These are phyloP conservation scores for Galendromus occidentalis DNA, from an alignment of 1,140 invertebrate species.

Conservation along the genomic window DNA sequence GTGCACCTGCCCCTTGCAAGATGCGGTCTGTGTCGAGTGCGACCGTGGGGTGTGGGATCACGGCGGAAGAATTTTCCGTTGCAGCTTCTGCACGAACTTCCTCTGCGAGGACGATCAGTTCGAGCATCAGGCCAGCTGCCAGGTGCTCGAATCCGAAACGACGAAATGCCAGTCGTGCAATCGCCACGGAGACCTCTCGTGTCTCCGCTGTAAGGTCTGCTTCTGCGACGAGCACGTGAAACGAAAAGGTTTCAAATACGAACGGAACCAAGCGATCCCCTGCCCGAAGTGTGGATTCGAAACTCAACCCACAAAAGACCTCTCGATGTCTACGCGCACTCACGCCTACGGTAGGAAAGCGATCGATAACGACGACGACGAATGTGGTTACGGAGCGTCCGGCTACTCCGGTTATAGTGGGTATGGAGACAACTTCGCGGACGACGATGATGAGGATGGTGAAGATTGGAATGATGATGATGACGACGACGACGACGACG, in stretches of 20 bases:
- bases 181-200: slow-evolving; percentile 77
- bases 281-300: slow-evolving; percentile 86
- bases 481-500: neutral
- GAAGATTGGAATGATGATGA: neutral
- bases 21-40: slow-evolving; percentile 75
- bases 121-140: slow-evolving; percentile 92
- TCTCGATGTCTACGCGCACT: slow-evolving; percentile 58
- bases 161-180: slow-evolving; percentile 91
- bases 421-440: neutral
- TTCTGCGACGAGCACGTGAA: slow-evolving; percentile 91
- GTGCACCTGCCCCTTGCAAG: slow-evolving; percentile 69
- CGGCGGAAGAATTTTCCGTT: slow-evolving; percentile 63
- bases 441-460: neutral
- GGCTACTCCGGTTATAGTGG: neutral
- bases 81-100: slow-evolving; percentile 71
- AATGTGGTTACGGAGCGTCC: neutral
- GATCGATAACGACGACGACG: neutral
- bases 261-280: slow-evolving; percentile 64
- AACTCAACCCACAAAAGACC: slow-evolving; percentile 73
- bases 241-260: slow-evolving; percentile 76
- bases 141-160: slow-evolving; percentile 70
- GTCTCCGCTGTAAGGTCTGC: slow-evolving; percentile 78
- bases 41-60: slow-evolving; percentile 81
- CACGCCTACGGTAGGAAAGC: neutral
- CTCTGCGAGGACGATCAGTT: slow-evolving; percentile 96